Evolutionary conservation across 2,113 vertebrate genomes (phyloP).

Genomic region (Eidolon helvum): DNA sequence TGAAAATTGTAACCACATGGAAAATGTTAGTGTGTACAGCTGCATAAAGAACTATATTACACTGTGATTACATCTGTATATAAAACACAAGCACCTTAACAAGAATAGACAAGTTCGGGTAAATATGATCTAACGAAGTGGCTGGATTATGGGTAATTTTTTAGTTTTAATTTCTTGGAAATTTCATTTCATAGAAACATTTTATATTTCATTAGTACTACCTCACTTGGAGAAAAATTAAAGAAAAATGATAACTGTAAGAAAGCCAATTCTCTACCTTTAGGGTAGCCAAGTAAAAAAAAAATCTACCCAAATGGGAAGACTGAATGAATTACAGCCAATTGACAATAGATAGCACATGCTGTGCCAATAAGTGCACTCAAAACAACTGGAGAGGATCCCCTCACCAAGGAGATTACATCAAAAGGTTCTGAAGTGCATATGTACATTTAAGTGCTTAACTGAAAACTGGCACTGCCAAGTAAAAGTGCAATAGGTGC

Average conservation of each 20-base stretch:
- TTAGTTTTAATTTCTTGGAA: constrained; percentile 57
- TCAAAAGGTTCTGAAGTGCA: constrained; percentile 43
- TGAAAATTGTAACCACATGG: constrained; percentile 54
- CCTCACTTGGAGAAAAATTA: constrained; percentile 62
- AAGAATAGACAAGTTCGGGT: background rate
- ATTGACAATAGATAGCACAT: background rate
- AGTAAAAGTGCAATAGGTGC: background rate
- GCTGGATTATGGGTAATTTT: background rate
- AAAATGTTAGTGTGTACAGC: constrained; percentile 39
- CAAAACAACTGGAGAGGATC: constrained; percentile 50
- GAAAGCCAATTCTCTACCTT: constrained; percentile 45
- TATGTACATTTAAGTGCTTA: constrained; percentile 18
- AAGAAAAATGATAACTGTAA: constrained; percentile 44
- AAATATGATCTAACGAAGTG: background rate
- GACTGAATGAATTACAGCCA: constrained; percentile 41
- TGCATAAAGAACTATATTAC: constrained; percentile 36
- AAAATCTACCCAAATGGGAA: constrained; percentile 22
- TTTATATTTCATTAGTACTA: constrained; percentile 47
- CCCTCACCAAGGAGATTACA: constrained; percentile 46
- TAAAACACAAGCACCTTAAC: background rate
- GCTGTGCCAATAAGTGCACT: constrained; percentile 57
- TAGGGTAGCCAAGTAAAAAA: constrained; percentile 45
- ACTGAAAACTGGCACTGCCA: background rate
- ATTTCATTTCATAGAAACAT: constrained; percentile 55
- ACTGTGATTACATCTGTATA: background rate